Evolutionary conservation across 1,140 invertebrate species (phyloP), one percentile per base, ranked within the genome.

Genomic region (Drosophila quadrilineata): DNA sequence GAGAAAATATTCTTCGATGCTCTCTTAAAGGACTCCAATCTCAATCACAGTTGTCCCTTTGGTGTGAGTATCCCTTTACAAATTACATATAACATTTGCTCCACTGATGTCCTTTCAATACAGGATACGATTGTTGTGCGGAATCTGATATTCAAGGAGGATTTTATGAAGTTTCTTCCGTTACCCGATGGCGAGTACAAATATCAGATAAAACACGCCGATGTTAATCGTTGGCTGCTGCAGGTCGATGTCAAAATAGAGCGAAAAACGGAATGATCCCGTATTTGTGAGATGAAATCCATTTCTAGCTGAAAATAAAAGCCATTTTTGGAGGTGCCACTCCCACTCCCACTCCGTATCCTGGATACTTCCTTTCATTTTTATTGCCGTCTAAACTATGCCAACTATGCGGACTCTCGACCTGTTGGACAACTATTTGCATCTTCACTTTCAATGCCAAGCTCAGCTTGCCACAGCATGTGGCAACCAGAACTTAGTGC

Each of bases 121-220:
- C 9, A 49, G 31, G 1, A 60, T 3, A 26, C 9, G 9, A 2
- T 60, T 4, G 19, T 54, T 40, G 21, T 73, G 0, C n/a, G 36
- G 0, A 14, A 63, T n/a, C 1, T 70, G 36, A 16, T 70, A 5
- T 38, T 70, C 0, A 5, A 40, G 2, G 48, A 53, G 0, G 9
- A 62, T 2, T 45, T 26, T 41, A 10, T 70, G 0, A 10, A 4
- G 2, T 31, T 17, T 5, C 0, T 62, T 0, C 65, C 70, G 2
- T 6, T 70, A n/a, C 60, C 66, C 6, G 5, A 35, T 0, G 73
- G 62, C 4, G 62, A 76, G 12, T 76, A 70, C 41, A 58, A 73
- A n/a, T n/a, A n/a, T n/a, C n/a, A n/a, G n/a, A n/a, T n/a, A n/a
- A n/a, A n/a, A n/a, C n/a, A n/a, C n/a, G n/a, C n/a, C n/a, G n/a